These are phyloP conservation scores for Trogon surrucura DNA, from an alignment of 2,113 vertebrate species.

Conservation along the genomic window DNA sequence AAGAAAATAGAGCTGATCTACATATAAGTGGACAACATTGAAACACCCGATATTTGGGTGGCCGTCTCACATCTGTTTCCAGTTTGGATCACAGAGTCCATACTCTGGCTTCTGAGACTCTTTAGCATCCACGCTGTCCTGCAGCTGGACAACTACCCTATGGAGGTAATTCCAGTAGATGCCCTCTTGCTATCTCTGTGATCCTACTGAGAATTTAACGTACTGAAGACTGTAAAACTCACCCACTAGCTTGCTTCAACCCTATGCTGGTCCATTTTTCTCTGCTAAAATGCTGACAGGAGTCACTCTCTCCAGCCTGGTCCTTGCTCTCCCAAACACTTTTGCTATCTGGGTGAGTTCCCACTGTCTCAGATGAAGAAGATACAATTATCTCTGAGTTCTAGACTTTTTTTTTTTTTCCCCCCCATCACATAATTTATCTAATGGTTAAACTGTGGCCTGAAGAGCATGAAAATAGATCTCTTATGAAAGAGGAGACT, in stretches of 20 bases:
- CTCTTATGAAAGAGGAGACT: not conserved
- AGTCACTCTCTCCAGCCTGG: not conserved
- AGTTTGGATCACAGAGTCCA: not conserved
- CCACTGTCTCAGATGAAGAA: not conserved
- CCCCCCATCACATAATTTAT: not conserved
- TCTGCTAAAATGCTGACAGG: not conserved
- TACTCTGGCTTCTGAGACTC: not conserved
- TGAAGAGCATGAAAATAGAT: not conserved
- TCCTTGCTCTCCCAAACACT: not conserved
- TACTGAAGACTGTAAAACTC: not conserved
- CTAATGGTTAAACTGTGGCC: not conserved
- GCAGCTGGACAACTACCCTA: not conserved
- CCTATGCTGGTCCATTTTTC: not conserved
- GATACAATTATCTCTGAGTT: not conserved
- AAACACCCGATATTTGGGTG: not conserved
- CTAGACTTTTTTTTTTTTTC: not conserved
- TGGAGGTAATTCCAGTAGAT: not conserved
- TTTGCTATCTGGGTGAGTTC: not conserved
- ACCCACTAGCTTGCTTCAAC: not conserved
- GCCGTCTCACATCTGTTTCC: not conserved
- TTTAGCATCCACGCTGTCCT: not conserved
- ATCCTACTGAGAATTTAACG: not conserved
- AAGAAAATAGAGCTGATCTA: not conserved
- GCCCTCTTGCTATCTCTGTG: not conserved
- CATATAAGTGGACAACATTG: not conserved